A percentile compares a stretch with the other conserved stretches of the same genome.
These are phyloP conservation scores for Platypus cylindrus DNA, from an alignment of 2,888 invertebrate species.

Conservation along the genomic window DNA sequence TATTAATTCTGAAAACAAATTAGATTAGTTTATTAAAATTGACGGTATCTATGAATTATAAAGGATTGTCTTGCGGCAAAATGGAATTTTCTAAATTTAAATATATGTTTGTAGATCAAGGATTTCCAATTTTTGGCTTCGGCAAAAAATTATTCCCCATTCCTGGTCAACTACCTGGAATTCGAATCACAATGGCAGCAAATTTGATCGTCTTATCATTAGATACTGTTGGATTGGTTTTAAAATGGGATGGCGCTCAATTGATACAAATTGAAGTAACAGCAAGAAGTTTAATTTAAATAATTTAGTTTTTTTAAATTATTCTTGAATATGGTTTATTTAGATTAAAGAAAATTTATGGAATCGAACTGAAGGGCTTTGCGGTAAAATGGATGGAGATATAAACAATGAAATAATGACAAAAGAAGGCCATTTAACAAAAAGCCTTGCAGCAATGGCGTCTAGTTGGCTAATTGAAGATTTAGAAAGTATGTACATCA, in stretches of 20 bases:
- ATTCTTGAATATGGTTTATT: neutral
- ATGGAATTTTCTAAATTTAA: no score
- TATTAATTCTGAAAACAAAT: no score
- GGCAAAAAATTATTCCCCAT: slow-evolving; percentile 42
- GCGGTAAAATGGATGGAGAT: slow-evolving; percentile 65
- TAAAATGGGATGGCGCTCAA: slow-evolving; percentile 64
- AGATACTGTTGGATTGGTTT: slow-evolving; percentile 50
- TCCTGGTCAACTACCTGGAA: slow-evolving; percentile 58
- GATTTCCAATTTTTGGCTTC: slow-evolving; percentile 22
- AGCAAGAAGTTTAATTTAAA: slow-evolving; percentile 1
- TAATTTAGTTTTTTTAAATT: neutral
- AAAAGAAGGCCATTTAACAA: slow-evolving; percentile 41
- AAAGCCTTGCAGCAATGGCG: slow-evolving; percentile 39
- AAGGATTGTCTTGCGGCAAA: no score
- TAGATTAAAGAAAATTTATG: slow-evolving; percentile 51
- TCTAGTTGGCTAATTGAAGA: slow-evolving; percentile 45
- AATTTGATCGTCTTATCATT: slow-evolving; percentile 56
- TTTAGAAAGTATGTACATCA: slow-evolving; percentile 25
- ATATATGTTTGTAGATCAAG: slow-evolving; percentile 20
- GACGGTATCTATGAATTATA: no score
- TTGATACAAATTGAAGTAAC: slow-evolving; percentile 31
- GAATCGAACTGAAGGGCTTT: slow-evolving; percentile 71
- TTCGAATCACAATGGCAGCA: slow-evolving; percentile 59
- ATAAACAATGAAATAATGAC: slow-evolving; percentile 54
- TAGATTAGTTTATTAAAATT: no score